Base-by-base conservation (phyloP, 2,797 vertebrate genomes). In the Pangasius krempfi region DNA sequence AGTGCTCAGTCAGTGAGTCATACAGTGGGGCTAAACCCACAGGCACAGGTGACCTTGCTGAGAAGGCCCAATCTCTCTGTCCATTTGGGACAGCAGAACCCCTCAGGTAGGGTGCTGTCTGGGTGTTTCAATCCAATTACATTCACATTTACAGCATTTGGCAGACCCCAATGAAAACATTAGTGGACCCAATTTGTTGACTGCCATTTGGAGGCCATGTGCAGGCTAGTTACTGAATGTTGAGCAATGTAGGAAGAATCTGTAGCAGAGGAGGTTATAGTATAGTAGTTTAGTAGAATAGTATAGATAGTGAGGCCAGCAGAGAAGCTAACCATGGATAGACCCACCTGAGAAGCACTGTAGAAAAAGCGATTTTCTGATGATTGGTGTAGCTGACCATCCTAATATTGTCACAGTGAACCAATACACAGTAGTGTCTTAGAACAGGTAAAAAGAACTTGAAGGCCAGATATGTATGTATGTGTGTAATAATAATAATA, bases 121-220 rank as follows among this genome's bases (percentile, higher is more conserved):
- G 12, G 10, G 4, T 76, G 73, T 76, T 76, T 13, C 47, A 76
- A 76, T 2, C 75, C 50, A n/a, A 16, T 78, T 78, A 78, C 75
- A 78, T 78, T 78, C 75, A 52, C 27, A 52, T 52, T 78, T 78
- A 78, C 75, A 78, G 13, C 75, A 52, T 54, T 18, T 78, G 44
- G 13, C 27, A 78, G 5, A 54, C 47, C 25, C 47, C 12, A 25
- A 25, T 72, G 30, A 72, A 72, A 18, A 1, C 25, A 76, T 10
- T 76, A 14, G 22, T 76, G 18, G 72, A 44, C 47, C 72, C 8
- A 47, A 47, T 20, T 22, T 75, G 10, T 44, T 27, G 44, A 50
- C 30, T 33, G 14, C 5, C 13, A 37, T 33, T 66, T 13, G 5
- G 62, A n/a, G 62, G 3, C 27, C 9, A n/a, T 66, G 27, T 66